Conservation (phyloP, 2,888 invertebrate genomes). For the Drosophila koepferae region DNA sequence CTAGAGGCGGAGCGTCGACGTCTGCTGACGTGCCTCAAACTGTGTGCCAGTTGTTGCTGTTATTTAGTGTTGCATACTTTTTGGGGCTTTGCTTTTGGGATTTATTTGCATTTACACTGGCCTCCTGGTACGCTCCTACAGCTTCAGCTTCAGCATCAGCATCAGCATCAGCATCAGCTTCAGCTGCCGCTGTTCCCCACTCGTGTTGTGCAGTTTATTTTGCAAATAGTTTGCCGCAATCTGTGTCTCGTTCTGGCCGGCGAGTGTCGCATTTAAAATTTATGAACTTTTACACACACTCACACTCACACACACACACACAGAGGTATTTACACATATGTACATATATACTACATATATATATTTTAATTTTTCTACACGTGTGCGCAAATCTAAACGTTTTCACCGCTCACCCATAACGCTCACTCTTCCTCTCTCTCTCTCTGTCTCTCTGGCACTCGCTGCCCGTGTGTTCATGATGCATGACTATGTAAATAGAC, state of each 20-base stretch:
- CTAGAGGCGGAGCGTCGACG: constrained; percentile 42
- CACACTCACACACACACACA: constrained; percentile 8
- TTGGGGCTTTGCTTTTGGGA: constrained; percentile 67
- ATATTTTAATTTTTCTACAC: constrained; percentile 61
- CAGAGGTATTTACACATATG: constrained; percentile 3
- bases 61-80: constrained; percentile 68
- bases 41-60: constrained; percentile 49
- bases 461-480: constrained; percentile 55
- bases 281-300: constrained; percentile 65
- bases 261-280: constrained; percentile 66
- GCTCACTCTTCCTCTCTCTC: not conserved
- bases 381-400: constrained; percentile 51
- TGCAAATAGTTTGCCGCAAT: constrained; percentile 75
- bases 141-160: not conserved
- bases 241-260: constrained; percentile 62
- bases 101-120: constrained; percentile 73
- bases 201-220: constrained; percentile 57
- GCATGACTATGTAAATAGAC: constrained; percentile 77
- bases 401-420: constrained; percentile 22
- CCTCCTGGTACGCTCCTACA: constrained; percentile 15
- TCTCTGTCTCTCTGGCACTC: not conserved
- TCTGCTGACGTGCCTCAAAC: constrained; percentile 51
- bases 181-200: constrained; percentile 15
- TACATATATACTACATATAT: constrained; percentile 28
- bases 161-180: not conserved